phyloP scores from a whole-genome alignment of 2,797 vertebrate genomes.

The Cossypha caffra region DNA sequence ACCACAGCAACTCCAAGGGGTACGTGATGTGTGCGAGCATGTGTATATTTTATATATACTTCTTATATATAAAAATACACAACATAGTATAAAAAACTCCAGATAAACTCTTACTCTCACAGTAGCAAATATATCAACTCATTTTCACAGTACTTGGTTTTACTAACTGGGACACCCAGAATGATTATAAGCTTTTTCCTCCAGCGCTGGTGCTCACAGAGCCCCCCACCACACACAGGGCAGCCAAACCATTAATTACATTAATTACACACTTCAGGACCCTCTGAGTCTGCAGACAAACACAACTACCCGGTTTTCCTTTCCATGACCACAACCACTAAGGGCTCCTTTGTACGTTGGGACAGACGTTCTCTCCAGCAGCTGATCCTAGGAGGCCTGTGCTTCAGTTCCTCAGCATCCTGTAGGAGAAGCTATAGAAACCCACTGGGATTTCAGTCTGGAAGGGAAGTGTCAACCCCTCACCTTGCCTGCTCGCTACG shows the following conservation, averaged over 20 bases:
- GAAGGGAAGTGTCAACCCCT: not conserved
- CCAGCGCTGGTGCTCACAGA: not conserved
- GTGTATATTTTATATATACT: constrained; percentile 55
- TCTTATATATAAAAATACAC: constrained; percentile 73
- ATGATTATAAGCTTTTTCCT: not conserved
- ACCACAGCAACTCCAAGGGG: constrained; percentile 57
- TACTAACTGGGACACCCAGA: constrained; percentile 16
- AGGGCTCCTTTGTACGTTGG: not conserved
- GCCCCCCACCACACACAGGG: rapidly evolving
- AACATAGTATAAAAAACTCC: constrained; percentile 59
- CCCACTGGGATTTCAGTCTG: rapidly evolving
- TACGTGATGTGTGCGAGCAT: constrained; percentile 4
- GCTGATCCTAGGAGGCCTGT: not conserved
- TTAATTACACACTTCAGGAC: not conserved
- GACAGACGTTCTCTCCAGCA: not conserved
- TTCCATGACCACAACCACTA: rapidly evolving
- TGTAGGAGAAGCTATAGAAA: not conserved
- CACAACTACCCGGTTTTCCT: rapidly evolving
- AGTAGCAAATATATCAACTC: constrained; percentile 72
- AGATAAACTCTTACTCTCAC: constrained; percentile 76
- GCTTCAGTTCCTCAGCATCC: not conserved
- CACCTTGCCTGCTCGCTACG: not conserved
- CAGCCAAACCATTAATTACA: not conserved
- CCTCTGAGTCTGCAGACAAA: not conserved
- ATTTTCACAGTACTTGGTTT: constrained; percentile 76